These are phyloP conservation scores for Cremastinae sp. DNA, from an alignment of 2,888 invertebrate species.

Conservation along the genomic window DNA sequence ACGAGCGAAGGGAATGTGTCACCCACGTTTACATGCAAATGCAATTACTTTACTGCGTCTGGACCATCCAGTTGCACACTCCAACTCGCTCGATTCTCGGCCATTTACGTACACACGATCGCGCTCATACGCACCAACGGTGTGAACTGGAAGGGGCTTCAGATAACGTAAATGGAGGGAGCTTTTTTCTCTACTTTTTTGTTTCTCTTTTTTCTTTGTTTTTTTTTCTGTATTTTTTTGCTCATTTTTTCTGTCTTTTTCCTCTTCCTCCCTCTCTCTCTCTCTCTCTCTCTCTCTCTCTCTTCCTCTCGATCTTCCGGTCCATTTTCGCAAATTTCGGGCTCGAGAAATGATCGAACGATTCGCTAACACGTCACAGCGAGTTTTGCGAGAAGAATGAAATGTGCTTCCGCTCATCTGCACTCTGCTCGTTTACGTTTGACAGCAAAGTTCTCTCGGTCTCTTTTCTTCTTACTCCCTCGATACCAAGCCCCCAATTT, in stretches of 20 bases:
- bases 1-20: constrained; percentile 59
- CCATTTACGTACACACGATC: constrained; percentile 13
- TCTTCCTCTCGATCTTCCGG: constrained; percentile 49
- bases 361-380: constrained; percentile 48
- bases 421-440: background rate
- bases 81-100: constrained; percentile 43
- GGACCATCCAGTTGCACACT: constrained; percentile 54
- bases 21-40: constrained; percentile 69
- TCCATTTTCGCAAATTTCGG: constrained; percentile 37
- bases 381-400: constrained; percentile 59
- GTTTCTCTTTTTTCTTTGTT: too few relatives aligned
- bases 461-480: too few relatives aligned
- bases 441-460: too few relatives aligned
- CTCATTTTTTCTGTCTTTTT: constrained; percentile 48
- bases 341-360: constrained; percentile 58
- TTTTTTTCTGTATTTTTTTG: background rate
- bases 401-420: constrained; percentile 32
- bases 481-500: too few relatives aligned
- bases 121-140: background rate
- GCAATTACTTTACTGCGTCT: constrained; percentile 69
- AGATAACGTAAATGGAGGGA: constrained; percentile 47
- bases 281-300: constrained; percentile 43
- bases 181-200: background rate
- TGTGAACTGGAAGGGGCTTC: constrained; percentile 6
- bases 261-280: constrained; percentile 32